Evolutionary conservation across 1,140 invertebrate genomes (phyloP), one percentile per base, ranked within the genome.

Genomic region (Bombus polaris): DNA sequence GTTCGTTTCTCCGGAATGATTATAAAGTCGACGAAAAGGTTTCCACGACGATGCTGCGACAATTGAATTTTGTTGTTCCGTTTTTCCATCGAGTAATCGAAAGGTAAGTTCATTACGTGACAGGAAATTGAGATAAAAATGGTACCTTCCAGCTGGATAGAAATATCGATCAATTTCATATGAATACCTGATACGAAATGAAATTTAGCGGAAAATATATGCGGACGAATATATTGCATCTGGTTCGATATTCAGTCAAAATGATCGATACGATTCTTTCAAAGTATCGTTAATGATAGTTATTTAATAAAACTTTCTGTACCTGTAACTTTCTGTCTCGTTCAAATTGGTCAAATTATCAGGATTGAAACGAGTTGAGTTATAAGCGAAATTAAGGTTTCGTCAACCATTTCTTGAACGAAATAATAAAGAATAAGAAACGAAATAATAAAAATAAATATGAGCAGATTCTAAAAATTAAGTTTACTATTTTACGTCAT

Each of bases 1-100:
- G 84, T 77, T 87, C 57, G n/a, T 65, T 83, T 75, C 32, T 15
- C 37, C 37, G 9, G n/a, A 42, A 80, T 65, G 65, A 80, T 70
- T 70, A 70, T 47, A 68, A 53, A 80, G 15, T 25, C 65, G 1
- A 15, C 32, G 28, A 53, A 53, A 80, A 53, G 65, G 28, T 65
- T n/a, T 37, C 37, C 57, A 39, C 35, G 15, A 15, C 25, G 35
- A 59, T 66, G 62, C n/a, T 44, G 12, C 18, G 77, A 37, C 62
- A 37, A 80, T 66, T n/a, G 42, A 80, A 70, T 80, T 37, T 22
- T 28, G 42, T 79, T 68, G 74, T 79, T 39, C 39, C n/a, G 13
- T 13, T 79, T 42, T 68, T 12, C 32, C 59, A 39, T 35, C 59
- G 59, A 66, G 32, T 32, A 32, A 44, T 44, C 75, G 35, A 59